These are phyloP conservation scores for Chondrosia reniformis DNA, from an alignment of 37 sponge, comb jelly and placozoan genomes.

Conservation along the genomic window DNA sequence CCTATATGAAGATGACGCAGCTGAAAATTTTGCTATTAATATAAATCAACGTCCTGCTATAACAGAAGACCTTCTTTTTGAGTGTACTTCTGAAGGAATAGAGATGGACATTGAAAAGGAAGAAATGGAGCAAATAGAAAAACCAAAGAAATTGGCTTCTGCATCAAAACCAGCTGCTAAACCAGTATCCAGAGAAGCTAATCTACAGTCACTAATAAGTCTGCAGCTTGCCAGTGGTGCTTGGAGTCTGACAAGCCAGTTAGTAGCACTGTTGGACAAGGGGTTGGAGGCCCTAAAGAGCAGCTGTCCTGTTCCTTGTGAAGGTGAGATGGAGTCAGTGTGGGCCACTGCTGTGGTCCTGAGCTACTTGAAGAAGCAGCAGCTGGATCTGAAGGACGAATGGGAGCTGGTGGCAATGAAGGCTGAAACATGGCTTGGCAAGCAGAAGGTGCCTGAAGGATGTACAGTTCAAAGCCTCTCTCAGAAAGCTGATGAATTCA, in stretches of 20 bases:
- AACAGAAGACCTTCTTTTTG: too few relatives aligned
- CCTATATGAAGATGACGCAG: too few relatives aligned
- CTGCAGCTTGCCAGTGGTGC: slow-evolving; percentile 49
- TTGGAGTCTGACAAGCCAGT: slow-evolving; percentile 21
- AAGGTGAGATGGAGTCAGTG: slow-evolving; percentile 16
- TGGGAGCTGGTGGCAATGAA: slow-evolving; percentile 66
- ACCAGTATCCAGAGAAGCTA: too few relatives aligned
- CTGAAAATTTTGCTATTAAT: too few relatives aligned
- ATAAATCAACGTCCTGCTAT: too few relatives aligned
- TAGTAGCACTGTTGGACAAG: slow-evolving; percentile 13
- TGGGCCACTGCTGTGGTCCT: slow-evolving; percentile 62
- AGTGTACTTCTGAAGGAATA: too few relatives aligned
- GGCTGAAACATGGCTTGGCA: slow-evolving; percentile 56
- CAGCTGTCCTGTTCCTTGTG: slow-evolving; percentile 36
- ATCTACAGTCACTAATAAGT: slow-evolving; percentile 19
- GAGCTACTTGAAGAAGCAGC: slow-evolving; percentile 7
- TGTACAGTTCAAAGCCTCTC: too few relatives aligned
- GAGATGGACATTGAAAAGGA: too few relatives aligned
- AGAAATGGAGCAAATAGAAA: too few relatives aligned
- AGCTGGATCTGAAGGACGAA: slow-evolving; percentile 33
- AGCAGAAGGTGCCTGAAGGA: slow-evolving; percentile 30
- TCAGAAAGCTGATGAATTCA: too few relatives aligned
- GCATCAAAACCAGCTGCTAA: too few relatives aligned
- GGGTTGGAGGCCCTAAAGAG: slow-evolving; percentile 22
- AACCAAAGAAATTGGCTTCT: too few relatives aligned